phyloP scores from a whole-genome alignment of 2,888 invertebrate genomes.

The Tricholauxania praeusta region DNA sequence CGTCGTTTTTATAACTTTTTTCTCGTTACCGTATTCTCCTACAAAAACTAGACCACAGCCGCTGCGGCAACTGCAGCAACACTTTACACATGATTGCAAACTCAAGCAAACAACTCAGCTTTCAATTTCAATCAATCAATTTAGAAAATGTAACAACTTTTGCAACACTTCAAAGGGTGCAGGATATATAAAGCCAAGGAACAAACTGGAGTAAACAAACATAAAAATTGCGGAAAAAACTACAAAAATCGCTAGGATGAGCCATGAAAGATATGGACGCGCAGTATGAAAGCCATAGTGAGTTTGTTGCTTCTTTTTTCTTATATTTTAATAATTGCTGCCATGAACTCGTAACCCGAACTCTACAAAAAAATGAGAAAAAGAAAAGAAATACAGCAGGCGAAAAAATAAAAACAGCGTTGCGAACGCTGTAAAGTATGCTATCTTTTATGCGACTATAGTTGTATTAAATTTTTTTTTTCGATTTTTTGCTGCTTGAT shows the following conservation, averaged over 20 bases:
- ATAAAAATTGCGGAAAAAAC: not conserved
- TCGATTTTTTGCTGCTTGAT: not conserved
- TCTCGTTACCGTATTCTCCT: too few species aligned
- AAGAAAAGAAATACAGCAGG: not conserved
- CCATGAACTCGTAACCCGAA: not conserved
- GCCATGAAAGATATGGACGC: not conserved
- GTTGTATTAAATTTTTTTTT: not conserved
- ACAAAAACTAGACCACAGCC: too few species aligned
- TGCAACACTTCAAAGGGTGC: conserved; percentile 17
- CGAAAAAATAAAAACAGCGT: not conserved
- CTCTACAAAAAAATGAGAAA: not conserved
- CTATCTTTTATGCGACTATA: not conserved
- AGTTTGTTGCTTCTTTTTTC: not conserved
- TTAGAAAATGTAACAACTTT: conserved; percentile 15
- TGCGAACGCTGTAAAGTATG: not conserved
- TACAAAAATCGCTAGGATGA: not conserved
- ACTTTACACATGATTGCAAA: conserved; percentile 10
- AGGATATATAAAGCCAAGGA: not conserved
- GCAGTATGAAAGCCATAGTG: not conserved
- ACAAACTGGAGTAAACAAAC: conserved; percentile 1
- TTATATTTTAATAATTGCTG: conserved; percentile 22
- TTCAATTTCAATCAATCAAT: conserved; percentile 32
- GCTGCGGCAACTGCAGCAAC: too few species aligned
- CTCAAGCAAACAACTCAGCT: not conserved
- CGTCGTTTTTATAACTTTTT: too few species aligned